Conservation (phyloP, 2,888 invertebrate genomes). For the Molorchus minor region DNA sequence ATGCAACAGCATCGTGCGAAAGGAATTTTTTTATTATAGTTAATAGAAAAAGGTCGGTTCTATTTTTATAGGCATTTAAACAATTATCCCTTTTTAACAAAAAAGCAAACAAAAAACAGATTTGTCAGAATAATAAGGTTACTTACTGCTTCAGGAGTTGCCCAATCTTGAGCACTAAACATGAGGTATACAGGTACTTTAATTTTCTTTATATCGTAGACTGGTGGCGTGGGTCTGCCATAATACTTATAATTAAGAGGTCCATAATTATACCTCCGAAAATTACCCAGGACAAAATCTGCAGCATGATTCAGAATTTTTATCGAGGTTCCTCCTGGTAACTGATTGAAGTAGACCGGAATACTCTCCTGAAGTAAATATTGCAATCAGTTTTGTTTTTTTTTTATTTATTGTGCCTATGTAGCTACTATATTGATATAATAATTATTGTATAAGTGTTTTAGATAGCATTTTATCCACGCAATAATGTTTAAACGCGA, state of each 20-base stretch:
- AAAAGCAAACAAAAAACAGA: too few species aligned
- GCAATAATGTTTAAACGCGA: too few species aligned
- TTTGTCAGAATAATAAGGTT: background rate
- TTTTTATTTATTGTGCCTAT: too few species aligned
- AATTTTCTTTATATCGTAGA: slow-evolving; percentile 64
- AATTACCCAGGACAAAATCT: slow-evolving; percentile 58
- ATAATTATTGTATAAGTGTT: too few species aligned
- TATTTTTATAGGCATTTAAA: too few species aligned
- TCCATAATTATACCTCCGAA: slow-evolving; percentile 66
- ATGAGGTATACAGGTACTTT: slow-evolving; percentile 66
- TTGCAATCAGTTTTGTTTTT: too few species aligned
- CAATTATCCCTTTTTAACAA: too few species aligned
- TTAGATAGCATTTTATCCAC: too few species aligned
- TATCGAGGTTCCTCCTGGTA: slow-evolving; percentile 58
- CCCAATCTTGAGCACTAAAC: slow-evolving; percentile 68
- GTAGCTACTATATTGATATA: too few species aligned
- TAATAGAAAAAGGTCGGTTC: too few species aligned
- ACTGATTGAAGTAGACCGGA: slow-evolving; percentile 58
- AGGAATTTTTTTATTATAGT: too few species aligned
- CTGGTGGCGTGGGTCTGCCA: slow-evolving; percentile 64
- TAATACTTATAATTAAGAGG: slow-evolving; percentile 62
- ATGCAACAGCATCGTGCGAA: too few species aligned
- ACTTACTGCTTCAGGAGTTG: slow-evolving; percentile 65
- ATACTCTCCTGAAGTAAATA: slow-evolving; percentile 52
- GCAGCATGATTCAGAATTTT: slow-evolving; percentile 57